Conservation (phyloP, 2,113 vertebrate genomes). For the Periophthalmodon schlosseri region DNA sequence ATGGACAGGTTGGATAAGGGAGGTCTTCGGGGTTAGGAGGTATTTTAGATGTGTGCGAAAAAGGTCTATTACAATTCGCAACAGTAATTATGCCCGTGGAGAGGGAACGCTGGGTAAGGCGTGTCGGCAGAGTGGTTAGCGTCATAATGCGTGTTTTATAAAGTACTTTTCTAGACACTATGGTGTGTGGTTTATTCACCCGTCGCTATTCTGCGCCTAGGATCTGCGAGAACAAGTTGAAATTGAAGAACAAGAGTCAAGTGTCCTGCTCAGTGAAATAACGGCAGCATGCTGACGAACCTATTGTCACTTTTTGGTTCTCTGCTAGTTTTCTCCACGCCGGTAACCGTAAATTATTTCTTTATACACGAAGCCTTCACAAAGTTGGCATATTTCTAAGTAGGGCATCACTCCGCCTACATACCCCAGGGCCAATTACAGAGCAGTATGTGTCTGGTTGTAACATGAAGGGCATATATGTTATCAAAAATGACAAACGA, state of each 20-base stretch:
- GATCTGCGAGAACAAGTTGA: background rate
- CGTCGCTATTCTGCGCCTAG: no score
- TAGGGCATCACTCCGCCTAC: background rate
- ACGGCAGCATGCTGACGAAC: background rate
- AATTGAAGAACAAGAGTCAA: background rate
- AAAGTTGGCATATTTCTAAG: background rate
- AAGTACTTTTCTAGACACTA: background rate
- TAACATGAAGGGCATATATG: background rate
- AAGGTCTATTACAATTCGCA: background rate
- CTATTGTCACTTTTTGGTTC: background rate
- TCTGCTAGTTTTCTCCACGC: background rate
- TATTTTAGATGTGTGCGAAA: conserved; percentile 12
- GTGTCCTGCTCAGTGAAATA: background rate
- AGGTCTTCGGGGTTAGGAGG: conserved; percentile 18
- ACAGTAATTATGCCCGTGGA: background rate
- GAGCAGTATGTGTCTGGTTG: background rate
- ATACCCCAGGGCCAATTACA: background rate
- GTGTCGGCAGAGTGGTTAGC: background rate
- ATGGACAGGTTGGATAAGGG: background rate
- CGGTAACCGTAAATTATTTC: background rate
- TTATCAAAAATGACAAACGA: background rate
- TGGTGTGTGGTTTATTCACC: background rate
- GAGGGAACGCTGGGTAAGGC: background rate
- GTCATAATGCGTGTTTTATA: background rate
- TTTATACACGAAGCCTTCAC: background rate